phyloP scores from a whole-genome alignment of 2,888 invertebrate species.

The Hirtodrosophila confusa region DNA sequence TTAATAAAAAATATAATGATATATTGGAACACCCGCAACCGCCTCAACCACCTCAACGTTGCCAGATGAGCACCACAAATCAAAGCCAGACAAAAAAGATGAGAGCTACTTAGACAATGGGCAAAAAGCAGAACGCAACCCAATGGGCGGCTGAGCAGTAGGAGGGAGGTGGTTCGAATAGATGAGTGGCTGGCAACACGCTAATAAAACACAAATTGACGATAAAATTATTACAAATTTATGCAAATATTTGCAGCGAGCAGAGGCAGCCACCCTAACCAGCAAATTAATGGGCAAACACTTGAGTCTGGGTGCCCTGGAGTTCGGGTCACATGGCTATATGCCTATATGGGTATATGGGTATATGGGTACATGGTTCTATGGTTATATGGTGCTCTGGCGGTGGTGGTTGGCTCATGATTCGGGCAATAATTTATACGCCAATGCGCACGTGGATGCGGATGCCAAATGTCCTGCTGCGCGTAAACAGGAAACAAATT shows the following conservation, averaged over 20 bases:
- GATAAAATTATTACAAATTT: slow-evolving; percentile 83
- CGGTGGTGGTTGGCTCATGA: slow-evolving; percentile 61
- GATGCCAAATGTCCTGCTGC: slow-evolving; percentile 71
- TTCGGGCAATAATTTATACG: slow-evolving; percentile 77
- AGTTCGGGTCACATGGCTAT: slow-evolving; percentile 52
- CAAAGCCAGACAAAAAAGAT: slow-evolving; percentile 51
- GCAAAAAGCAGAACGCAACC: slow-evolving; percentile 1
- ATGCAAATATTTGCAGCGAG: slow-evolving; percentile 80
- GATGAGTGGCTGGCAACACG: slow-evolving; percentile 70
- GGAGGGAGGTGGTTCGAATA: slow-evolving; percentile 31
- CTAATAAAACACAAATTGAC: slow-evolving; percentile 82
- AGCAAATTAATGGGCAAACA: slow-evolving; percentile 76
- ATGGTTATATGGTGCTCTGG: slow-evolving; percentile 13
- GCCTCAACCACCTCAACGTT: slow-evolving; percentile 34
- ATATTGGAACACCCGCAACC: slow-evolving; percentile 37
- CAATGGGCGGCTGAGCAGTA: slow-evolving; percentile 12
- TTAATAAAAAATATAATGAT: slow-evolving; percentile 62
- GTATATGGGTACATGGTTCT: no score
- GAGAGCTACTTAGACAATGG: slow-evolving; percentile 38
- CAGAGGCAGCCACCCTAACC: slow-evolving; percentile 48
- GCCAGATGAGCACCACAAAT: slow-evolving; percentile 66
- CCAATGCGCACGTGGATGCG: slow-evolving; percentile 71
- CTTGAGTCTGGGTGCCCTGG: slow-evolving; percentile 49
- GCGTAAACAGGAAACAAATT: slow-evolving; percentile 83
- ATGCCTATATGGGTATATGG: background rate